These are phyloP conservation scores for Taurulus bubalis DNA, from an alignment of 2,113 vertebrate genomes.

Conservation along the genomic window DNA sequence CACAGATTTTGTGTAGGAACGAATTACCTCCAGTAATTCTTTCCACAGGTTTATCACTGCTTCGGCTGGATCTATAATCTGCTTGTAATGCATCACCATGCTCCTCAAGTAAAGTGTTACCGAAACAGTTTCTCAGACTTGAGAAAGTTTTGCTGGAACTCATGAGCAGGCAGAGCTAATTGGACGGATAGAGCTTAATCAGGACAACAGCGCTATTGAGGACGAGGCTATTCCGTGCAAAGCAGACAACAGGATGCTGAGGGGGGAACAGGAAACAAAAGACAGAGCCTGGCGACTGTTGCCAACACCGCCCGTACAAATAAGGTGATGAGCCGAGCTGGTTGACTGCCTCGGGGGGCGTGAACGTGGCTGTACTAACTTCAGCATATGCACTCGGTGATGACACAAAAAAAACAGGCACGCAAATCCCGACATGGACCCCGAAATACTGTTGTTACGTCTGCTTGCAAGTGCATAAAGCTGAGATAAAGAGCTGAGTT, in stretches of 20 bases:
- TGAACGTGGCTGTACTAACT: conserved; percentile 9
- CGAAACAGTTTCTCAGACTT: conserved; percentile 45
- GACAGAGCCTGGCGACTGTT: conserved; percentile 42
- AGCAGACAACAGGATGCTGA: conserved; percentile 60
- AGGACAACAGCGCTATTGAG: conserved; percentile 62
- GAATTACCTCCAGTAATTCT: not conserved
- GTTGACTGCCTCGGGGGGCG: conserved; percentile 12
- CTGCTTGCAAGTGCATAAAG: conserved; percentile 6
- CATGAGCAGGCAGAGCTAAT: conserved; percentile 62
- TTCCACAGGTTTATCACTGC: conserved; percentile 1
- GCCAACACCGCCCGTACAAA: conserved; percentile 40
- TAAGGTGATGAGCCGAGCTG: conserved; percentile 49
- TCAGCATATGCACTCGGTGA: not conserved
- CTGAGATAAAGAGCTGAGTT: conserved; percentile 45
- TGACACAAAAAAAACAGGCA: conserved; percentile 17
- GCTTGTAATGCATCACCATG: conserved; percentile 45
- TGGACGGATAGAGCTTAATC: conserved; percentile 62
- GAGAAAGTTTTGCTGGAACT: conserved; percentile 46
- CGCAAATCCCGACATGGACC: not conserved
- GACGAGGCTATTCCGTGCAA: conserved; percentile 60
- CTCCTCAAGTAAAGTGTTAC: conserved; percentile 38
- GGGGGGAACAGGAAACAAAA: conserved; percentile 55
- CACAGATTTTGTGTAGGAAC: not conserved
- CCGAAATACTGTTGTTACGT: conserved; percentile 12
- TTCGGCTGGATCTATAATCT: conserved; percentile 33